A percentile compares a stretch with the other conserved stretches of the same genome.
phyloP scores from a whole-genome alignment of 2,113 vertebrate genomes.

The Calidris pygmaea region DNA sequence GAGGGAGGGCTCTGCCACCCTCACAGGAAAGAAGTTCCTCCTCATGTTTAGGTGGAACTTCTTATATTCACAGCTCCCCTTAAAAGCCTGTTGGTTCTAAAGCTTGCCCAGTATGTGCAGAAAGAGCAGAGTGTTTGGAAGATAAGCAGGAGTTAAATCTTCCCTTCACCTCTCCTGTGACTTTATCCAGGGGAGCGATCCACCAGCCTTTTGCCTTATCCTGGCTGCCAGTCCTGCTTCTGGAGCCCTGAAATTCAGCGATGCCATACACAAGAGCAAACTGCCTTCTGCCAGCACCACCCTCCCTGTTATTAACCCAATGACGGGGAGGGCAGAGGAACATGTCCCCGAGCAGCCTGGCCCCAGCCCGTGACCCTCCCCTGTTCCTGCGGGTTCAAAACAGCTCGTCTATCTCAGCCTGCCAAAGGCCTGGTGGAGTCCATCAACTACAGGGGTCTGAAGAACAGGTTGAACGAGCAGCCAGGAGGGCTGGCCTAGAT shows the following conservation, averaged over 20 bases:
- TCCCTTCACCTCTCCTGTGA: neutral
- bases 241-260: neutral
- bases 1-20: too few relatives aligned
- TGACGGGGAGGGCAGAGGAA: neutral
- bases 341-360: neutral
- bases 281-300: neutral
- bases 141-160: neutral
- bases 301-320: neutral
- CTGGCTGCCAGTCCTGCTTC: neutral
- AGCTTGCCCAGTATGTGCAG: neutral
- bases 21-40: too few relatives aligned
- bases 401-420: neutral
- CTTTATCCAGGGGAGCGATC: neutral
- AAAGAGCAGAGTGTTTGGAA: neutral
- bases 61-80: neutral
- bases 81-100: neutral
- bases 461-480: neutral
- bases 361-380: neutral
- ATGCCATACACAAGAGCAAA: neutral
- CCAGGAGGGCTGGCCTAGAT: neutral
- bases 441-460: neutral
- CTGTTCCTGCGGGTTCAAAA: neutral
- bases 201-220: neutral
- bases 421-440: neutral
- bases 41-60: too few relatives aligned